These are phyloP conservation scores for Pagetopsis macropterus DNA, from an alignment of 2,797 vertebrate genomes.

Conservation along the genomic window DNA sequence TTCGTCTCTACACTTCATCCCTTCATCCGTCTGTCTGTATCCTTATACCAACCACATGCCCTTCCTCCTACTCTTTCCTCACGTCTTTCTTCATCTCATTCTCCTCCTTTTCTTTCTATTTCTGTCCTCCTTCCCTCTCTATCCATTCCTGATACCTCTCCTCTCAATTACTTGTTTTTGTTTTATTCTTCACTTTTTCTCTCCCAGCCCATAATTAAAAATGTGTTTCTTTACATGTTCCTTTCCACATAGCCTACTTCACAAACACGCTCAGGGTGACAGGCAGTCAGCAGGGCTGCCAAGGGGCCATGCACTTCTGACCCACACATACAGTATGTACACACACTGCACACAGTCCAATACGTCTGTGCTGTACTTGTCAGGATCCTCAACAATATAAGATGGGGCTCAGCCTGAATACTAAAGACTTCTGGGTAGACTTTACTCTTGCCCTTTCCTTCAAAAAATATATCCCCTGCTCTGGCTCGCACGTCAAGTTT, in stretches of 20 bases:
- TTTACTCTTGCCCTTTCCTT: constrained; percentile 20
- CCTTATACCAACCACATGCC: constrained; percentile 59
- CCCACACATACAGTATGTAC: constrained; percentile 34
- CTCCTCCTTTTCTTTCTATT: background rate
- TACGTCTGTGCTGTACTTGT: constrained; percentile 50
- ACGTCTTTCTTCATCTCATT: background rate
- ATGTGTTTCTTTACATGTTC: constrained; percentile 8
- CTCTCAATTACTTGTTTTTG: background rate
- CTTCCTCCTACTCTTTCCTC: background rate
- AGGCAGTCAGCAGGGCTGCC: constrained; percentile 50
- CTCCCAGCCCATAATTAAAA: background rate
- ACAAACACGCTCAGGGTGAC: constrained; percentile 39
- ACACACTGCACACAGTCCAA: constrained; percentile 4
- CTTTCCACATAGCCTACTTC: too few relatives aligned
- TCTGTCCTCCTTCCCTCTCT: background rate
- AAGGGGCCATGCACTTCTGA: constrained; percentile 49
- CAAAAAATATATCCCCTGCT: constrained; percentile 37
- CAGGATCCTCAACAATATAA: constrained; percentile 54
- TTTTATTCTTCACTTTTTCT: constrained; percentile 9
- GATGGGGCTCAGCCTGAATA: constrained; percentile 49
- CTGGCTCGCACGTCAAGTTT: constrained; percentile 21
- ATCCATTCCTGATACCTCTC: background rate
- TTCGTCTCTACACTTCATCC: constrained; percentile 49
- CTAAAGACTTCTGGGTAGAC: constrained; percentile 54
- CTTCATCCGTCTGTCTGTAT: constrained; percentile 55